phyloP scores from a whole-genome alignment of 2,888 invertebrate species.

The Heliconius charithonia region DNA sequence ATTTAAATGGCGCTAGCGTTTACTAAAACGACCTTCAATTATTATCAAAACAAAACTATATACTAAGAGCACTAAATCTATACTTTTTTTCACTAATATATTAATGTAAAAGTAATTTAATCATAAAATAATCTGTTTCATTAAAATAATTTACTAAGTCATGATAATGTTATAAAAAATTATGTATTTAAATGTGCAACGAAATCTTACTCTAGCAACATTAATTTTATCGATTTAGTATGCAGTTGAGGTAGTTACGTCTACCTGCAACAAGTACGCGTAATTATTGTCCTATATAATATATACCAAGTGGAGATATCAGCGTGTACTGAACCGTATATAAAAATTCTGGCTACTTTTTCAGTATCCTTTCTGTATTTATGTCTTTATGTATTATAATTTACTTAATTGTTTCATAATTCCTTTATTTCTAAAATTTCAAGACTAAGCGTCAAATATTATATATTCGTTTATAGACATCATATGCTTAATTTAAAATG shows the following conservation, averaged over 20 bases:
- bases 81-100: not conserved
- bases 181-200: conserved; percentile 9
- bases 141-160: not conserved
- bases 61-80: not conserved
- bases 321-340: not conserved
- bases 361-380: conserved; percentile 22
- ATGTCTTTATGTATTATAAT: not conserved
- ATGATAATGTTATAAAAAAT: not conserved
- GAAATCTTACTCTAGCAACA: conserved; percentile 13
- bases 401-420: not conserved
- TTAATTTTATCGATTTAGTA: conserved; percentile 22
- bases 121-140: too few relatives aligned
- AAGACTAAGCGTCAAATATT: too few relatives aligned
- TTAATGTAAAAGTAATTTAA: not conserved
- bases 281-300: conserved; percentile 13
- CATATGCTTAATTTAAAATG: not conserved
- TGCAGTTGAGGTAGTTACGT: conserved; percentile 8
- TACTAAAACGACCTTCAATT: not conserved
- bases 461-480: too few relatives aligned
- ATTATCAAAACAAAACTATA: not conserved
- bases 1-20: not conserved
- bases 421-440: not conserved
- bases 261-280: conserved; percentile 23
- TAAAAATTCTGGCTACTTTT: not conserved
- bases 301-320: conserved; percentile 1